Percentiles rank a stretch among this genome's conserved stretches.
phyloP scores from a whole-genome alignment of 64 coral and sea anemone genomes.

The Anthopleura sola region DNA sequence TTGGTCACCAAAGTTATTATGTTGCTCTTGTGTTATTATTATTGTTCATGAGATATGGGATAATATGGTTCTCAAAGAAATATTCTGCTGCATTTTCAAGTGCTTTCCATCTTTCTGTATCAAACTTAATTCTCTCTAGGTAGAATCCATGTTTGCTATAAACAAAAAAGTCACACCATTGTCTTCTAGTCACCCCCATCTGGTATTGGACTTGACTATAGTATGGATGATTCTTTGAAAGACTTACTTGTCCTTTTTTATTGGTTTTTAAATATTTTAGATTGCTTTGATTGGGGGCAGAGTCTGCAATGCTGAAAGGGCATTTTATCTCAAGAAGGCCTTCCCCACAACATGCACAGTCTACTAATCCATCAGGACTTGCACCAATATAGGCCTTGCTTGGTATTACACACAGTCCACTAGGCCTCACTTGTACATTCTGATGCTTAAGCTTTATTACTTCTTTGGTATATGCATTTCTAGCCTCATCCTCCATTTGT shows the following conservation, averaged over 20 bases:
- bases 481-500: background rate
- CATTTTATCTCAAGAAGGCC: slow-evolving; percentile 30
- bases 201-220: slow-evolving; percentile 52
- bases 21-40: slow-evolving; percentile 29
- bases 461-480: background rate
- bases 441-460: background rate
- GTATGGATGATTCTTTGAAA: slow-evolving; percentile 52
- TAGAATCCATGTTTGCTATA: slow-evolving; percentile 51
- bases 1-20: slow-evolving; percentile 32
- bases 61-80: background rate
- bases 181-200: slow-evolving; percentile 51
- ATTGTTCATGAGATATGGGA: too few species aligned
- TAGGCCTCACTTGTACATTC: slow-evolving; percentile 21
- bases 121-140: slow-evolving; percentile 59
- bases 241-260: background rate
- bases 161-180: slow-evolving; percentile 50
- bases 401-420: slow-evolving; percentile 49
- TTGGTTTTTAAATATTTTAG: slow-evolving; percentile 14
- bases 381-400: slow-evolving; percentile 48
- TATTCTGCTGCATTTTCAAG: background rate
- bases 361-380: slow-evolving; percentile 52
- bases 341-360: slow-evolving; percentile 41
- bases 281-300: slow-evolving; percentile 21
- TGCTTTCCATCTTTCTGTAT: background rate
- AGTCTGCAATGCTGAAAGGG: slow-evolving; percentile 24